These are phyloP conservation scores for Lerista edwardsae DNA, from an alignment of 2,797 vertebrate species.

Conservation along the genomic window DNA sequence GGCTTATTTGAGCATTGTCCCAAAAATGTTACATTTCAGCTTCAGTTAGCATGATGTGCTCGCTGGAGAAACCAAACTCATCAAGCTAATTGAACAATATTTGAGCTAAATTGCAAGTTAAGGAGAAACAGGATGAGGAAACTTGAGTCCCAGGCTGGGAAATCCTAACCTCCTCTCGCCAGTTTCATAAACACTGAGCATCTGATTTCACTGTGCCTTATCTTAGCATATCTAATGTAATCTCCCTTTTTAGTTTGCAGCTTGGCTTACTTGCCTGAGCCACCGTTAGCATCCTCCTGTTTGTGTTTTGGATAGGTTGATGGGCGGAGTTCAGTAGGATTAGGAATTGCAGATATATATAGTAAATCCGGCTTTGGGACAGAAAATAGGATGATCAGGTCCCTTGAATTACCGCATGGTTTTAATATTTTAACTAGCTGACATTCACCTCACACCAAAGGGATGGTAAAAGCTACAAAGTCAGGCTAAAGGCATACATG, in stretches of 20 bases:
- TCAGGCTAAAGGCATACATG: not conserved
- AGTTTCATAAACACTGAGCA: not conserved
- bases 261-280: not conserved
- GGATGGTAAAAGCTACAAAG: not conserved
- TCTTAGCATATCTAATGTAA: not conserved
- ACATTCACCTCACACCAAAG: not conserved
- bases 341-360: not conserved
- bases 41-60: not conserved
- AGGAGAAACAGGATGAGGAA: not conserved
- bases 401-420: not conserved
- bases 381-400: not conserved
- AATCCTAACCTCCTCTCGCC: not conserved
- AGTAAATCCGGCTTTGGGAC: not conserved
- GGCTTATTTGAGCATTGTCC: not conserved
- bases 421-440: not conserved
- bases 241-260: not conserved
- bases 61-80: not conserved
- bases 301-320: not conserved
- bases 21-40: not conserved
- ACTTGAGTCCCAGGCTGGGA: not conserved
- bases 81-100: not conserved
- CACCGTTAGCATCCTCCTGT: not conserved
- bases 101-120: not conserved
- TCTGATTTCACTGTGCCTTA: not conserved
- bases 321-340: not conserved